These are phyloP conservation scores for Malurus alboscapulatus DNA, from an alignment of 2,113 vertebrate species.

Conservation along the genomic window DNA sequence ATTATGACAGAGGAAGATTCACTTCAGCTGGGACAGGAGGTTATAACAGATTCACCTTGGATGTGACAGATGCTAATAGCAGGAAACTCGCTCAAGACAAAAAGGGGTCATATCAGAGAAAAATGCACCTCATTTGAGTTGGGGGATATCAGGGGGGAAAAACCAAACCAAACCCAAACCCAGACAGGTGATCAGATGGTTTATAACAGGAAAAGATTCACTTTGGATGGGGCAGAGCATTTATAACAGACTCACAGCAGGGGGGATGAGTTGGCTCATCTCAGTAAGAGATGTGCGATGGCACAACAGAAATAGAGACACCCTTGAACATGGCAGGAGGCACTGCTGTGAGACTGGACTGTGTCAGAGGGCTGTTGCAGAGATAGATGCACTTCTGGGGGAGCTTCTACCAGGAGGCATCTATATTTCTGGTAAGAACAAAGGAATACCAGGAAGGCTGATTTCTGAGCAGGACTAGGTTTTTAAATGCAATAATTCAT, in stretches of 20 bases:
- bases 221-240: not conserved
- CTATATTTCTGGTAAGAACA: not conserved
- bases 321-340: not conserved
- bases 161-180: not conserved
- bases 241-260: not conserved
- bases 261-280: not conserved
- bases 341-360: not conserved
- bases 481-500: not conserved
- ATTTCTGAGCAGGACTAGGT: not conserved
- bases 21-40: slow-evolving; percentile 45
- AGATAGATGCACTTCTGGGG: not conserved
- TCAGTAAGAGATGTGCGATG: not conserved
- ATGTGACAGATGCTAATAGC: slow-evolving; percentile 58
- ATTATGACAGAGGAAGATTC: slow-evolving; percentile 56
- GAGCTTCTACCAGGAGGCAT: not conserved
- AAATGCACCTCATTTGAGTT: slow-evolving; percentile 27
- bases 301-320: not conserved
- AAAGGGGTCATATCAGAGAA: slow-evolving; percentile 29
- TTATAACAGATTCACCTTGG: slow-evolving; percentile 53
- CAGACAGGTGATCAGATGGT: not conserved
- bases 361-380: not conserved
- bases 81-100: not conserved
- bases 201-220: not conserved
- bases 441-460: not conserved
- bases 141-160: not conserved